These are phyloP conservation scores for Alethe castanea DNA, from an alignment of 2,113 vertebrate species.

Conservation along the genomic window DNA sequence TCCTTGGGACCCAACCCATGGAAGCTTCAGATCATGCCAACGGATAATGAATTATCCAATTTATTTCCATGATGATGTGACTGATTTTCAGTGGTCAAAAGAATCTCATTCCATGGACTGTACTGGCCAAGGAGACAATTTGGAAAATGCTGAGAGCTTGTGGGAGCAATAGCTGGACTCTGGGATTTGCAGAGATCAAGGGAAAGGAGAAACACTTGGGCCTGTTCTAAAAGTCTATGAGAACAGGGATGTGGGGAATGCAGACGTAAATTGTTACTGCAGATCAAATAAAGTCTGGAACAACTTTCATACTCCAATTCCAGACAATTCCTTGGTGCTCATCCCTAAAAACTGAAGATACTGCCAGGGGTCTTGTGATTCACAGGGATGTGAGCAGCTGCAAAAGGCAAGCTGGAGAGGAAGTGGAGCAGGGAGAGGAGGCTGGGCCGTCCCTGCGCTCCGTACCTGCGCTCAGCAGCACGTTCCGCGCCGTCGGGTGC, in stretches of 20 bases:
- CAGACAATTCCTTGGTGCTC: not conserved
- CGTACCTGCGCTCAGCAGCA: conserved; percentile 93
- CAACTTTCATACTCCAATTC: not conserved
- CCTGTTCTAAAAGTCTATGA: not conserved
- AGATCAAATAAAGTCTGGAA: not conserved
- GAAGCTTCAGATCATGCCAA: not conserved
- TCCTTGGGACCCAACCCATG: not conserved
- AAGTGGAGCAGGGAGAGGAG: fast-evolving
- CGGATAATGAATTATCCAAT: not conserved
- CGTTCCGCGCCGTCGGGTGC: conserved; percentile 93
- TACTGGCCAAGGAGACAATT: not conserved
- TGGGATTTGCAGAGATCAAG: not conserved
- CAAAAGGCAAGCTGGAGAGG: not conserved
- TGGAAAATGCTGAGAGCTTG: not conserved
- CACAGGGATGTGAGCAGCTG: not conserved
- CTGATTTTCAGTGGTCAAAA: not conserved
- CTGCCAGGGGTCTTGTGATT: not conserved
- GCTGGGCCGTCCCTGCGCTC: fast-evolving
- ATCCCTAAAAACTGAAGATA: not conserved
- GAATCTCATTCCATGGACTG: not conserved
- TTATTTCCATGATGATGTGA: not conserved
- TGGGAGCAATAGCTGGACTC: not conserved
- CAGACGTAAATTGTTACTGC: not conserved
- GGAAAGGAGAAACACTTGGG: not conserved
- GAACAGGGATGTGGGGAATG: not conserved